These are phyloP conservation scores for Oncorhynchus gorbuscha DNA, from an alignment of 2,113 vertebrate genomes.

Conservation along the genomic window DNA sequence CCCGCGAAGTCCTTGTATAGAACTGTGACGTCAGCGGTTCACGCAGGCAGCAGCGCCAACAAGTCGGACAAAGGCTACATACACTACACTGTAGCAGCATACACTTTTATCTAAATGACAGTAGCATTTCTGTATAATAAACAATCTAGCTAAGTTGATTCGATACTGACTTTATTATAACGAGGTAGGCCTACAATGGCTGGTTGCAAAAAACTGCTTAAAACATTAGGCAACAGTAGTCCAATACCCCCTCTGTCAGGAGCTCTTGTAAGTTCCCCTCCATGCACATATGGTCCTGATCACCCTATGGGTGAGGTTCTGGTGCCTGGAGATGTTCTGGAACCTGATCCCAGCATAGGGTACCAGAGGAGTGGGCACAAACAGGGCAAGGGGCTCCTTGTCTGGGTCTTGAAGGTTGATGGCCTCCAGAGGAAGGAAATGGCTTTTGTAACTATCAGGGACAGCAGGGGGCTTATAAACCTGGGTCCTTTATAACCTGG, in stretches of 20 bases:
- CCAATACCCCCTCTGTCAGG: background rate
- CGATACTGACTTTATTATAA: slow-evolving; percentile 10
- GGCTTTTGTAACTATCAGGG: slow-evolving; percentile 1
- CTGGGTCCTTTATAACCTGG: slow-evolving; percentile 3
- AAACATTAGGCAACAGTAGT: background rate
- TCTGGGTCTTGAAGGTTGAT: slow-evolving; percentile 17
- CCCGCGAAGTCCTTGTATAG: too few species aligned
- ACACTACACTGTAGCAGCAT: background rate
- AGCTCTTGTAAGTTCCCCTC: slow-evolving; percentile 2
- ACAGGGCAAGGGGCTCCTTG: background rate
- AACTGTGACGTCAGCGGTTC: too few species aligned
- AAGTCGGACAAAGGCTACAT: background rate
- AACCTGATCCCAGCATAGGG: background rate
- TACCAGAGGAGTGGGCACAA: background rate
- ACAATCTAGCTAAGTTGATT: background rate
- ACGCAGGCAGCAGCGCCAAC: too few species aligned
- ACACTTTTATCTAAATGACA: background rate
- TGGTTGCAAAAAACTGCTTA: background rate
- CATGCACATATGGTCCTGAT: background rate
- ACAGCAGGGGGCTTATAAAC: background rate
- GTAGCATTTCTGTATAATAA: too few species aligned
- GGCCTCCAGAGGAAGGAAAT: slow-evolving; percentile 11
- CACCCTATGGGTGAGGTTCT: background rate
- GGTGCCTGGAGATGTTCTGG: slow-evolving; percentile 1
- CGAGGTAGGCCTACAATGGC: slow-evolving; percentile 15